phyloP scores from a whole-genome alignment of 2,797 vertebrate genomes.

The Lepilemur ruficaudatus region DNA sequence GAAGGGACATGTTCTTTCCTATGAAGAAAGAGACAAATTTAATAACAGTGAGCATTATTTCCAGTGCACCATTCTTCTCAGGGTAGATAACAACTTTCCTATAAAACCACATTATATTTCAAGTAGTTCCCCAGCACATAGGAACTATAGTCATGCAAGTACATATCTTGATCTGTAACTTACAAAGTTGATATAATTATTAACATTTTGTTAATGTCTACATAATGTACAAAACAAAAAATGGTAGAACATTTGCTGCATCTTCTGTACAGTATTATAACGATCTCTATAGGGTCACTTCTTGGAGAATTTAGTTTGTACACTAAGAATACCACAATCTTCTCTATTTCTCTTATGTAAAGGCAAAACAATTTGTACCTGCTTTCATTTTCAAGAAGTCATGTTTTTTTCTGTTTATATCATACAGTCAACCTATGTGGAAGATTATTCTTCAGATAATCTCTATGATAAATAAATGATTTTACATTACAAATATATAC shows the following conservation, averaged over 20 bases:
- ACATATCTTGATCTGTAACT: background rate
- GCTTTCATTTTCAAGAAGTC: background rate
- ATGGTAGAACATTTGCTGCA: background rate
- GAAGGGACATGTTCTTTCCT: background rate
- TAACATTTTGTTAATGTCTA: background rate
- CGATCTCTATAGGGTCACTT: background rate
- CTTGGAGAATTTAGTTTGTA: background rate
- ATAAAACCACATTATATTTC: background rate
- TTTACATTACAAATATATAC: background rate
- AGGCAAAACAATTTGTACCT: background rate
- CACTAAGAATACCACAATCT: background rate
- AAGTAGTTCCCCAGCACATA: background rate
- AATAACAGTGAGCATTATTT: background rate
- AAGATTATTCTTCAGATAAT: background rate
- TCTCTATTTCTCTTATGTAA: background rate
- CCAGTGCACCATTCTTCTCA: background rate
- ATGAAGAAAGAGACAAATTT: background rate
- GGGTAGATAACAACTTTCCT: background rate
- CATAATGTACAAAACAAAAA: background rate
- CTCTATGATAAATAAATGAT: background rate
- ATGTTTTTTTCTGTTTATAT: background rate
- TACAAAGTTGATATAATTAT: background rate
- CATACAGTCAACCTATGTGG: background rate
- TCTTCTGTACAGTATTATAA: background rate
- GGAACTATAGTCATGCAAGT: background rate